Percentiles rank a stretch among this genome's conserved stretches.
Evolutionary conservation across 2,888 invertebrate genomes (phyloP).

Genomic region (Dendrolimus houi): DNA sequence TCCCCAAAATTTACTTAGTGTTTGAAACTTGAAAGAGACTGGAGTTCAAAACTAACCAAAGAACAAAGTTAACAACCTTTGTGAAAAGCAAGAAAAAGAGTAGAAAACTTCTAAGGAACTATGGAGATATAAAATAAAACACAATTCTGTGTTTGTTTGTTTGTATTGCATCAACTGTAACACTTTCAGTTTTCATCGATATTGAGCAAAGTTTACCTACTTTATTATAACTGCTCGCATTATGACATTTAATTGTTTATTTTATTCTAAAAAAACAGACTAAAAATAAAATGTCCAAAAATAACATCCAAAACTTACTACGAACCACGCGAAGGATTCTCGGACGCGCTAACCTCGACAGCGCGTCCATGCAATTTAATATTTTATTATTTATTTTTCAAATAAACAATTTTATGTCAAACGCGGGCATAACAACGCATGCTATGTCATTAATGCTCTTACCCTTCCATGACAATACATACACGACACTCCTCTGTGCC

Average conservation of each 20-base stretch:
- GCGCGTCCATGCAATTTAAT: neutral
- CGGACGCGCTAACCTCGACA: neutral
- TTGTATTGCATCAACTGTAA: constrained; percentile 77
- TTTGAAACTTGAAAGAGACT: too few species aligned
- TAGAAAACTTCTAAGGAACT: too few species aligned
- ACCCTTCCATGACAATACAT: constrained; percentile 66
- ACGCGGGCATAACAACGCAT: constrained; percentile 70
- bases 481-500: constrained; percentile 49
- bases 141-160: constrained; percentile 66
- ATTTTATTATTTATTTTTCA: neutral
- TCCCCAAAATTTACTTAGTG: too few species aligned
- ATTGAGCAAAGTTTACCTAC: constrained; percentile 76
- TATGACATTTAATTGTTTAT: constrained; percentile 45
- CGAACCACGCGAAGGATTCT: too few species aligned
- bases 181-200: constrained; percentile 73
- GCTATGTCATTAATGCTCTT: constrained; percentile 71
- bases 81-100: too few species aligned
- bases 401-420: constrained; percentile 24
- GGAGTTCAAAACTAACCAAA: too few species aligned
- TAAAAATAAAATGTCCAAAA: too few species aligned
- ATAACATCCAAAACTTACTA: too few species aligned
- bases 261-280: constrained; percentile 1
- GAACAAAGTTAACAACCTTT: too few species aligned
- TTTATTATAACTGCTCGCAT: constrained; percentile 67
- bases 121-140: constrained; percentile 49